A percentile compares a stretch with the other conserved stretches of the same genome.
These are phyloP conservation scores for Dasyprocta punctata DNA, from an alignment of 2,113 vertebrate genomes.

Conservation along the genomic window DNA sequence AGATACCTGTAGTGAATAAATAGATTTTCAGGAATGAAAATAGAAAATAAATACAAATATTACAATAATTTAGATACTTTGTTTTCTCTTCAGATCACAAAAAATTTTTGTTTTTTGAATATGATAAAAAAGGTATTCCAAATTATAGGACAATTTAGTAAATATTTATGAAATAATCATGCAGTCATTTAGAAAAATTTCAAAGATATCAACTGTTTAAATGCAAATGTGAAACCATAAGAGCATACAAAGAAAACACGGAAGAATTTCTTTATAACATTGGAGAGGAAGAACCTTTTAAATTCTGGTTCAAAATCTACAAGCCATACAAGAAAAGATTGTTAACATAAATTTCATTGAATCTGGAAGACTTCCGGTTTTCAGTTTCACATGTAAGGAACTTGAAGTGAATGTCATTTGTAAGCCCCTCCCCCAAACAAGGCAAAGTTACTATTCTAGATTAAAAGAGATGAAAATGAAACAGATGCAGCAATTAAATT, in stretches of 20 bases:
- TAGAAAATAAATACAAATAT: neutral
- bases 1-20: neutral
- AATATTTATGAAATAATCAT: neutral
- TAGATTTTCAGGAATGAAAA: neutral
- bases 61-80: neutral
- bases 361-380: neutral
- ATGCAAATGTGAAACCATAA: neutral
- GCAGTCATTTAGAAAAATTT: neutral
- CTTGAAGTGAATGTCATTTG: neutral
- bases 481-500: neutral
- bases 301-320: conserved; percentile 6
- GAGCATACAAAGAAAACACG: neutral
- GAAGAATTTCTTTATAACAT: neutral
- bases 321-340: neutral
- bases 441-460: neutral
- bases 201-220: neutral
- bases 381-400: neutral
- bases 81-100: neutral
- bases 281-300: neutral
- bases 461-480: neutral
- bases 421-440: neutral
- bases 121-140: neutral
- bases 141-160: neutral
- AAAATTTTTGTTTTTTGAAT: neutral
- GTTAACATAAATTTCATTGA: neutral